Conservation (phyloP, 2,113 vertebrate species). For the Drymodes brunneopygia region DNA sequence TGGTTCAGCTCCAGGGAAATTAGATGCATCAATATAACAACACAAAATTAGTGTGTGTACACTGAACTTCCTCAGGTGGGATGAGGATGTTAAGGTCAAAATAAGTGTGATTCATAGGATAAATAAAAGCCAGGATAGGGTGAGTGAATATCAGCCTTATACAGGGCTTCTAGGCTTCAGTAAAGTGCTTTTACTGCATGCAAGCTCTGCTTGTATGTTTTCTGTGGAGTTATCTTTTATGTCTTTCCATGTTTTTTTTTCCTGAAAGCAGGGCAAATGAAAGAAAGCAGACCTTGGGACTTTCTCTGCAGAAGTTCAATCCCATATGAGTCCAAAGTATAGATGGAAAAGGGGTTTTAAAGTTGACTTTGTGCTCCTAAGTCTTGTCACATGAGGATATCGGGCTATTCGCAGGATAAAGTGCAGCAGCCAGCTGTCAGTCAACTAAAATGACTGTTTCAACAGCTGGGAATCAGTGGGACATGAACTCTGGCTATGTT, state of each 20-base stretch:
- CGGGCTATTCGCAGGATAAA: background rate
- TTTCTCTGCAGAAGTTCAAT: background rate
- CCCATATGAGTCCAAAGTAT: background rate
- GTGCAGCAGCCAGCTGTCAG: constrained; percentile 45
- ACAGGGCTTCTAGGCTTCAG: background rate
- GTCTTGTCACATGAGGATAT: constrained; percentile 37
- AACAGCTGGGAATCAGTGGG: constrained; percentile 59
- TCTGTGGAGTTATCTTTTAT: background rate
- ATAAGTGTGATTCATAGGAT: background rate
- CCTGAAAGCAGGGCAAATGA: background rate
- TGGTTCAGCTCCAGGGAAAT: background rate
- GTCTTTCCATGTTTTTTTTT: background rate
- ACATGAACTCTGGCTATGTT: constrained; percentile 15
- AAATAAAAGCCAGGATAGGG: background rate
- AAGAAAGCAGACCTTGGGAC: background rate
- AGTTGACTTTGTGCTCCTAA: background rate
- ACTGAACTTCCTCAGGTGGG: background rate
- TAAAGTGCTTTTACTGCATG: background rate
- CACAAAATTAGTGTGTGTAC: background rate
- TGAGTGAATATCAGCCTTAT: background rate
- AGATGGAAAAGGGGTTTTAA: background rate
- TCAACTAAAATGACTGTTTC: constrained; percentile 55
- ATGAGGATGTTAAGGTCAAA: background rate
- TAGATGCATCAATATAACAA: background rate
- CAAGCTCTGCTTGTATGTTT: background rate